A percentile compares a stretch with the other conserved stretches of the same genome.
phyloP scores from a whole-genome alignment of 1,140 invertebrate species.

The Cylas formicarius region DNA sequence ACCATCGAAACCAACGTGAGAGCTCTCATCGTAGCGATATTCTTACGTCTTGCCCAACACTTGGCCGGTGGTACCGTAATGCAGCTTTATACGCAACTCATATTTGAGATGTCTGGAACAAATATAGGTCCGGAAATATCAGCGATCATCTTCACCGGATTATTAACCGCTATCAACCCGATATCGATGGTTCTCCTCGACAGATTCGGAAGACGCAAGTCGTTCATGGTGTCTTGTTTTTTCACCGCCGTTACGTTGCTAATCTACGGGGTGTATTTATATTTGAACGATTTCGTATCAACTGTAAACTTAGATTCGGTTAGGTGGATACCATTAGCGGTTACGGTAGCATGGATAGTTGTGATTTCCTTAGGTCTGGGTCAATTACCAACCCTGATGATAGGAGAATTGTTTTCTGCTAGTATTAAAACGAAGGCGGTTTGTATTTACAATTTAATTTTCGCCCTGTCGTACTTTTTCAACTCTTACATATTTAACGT shows the following conservation, averaged over 20 bases:
- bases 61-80: conserved; percentile 21
- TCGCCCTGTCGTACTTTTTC: too few species aligned
- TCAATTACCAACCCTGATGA: conserved; percentile 29
- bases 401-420: conserved; percentile 35
- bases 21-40: conserved; percentile 26
- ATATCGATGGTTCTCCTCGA: conserved; percentile 57
- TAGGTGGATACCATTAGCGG: conserved; percentile 30
- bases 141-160: conserved; percentile 24
- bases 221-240: conserved; percentile 54
- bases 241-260: conserved; percentile 47
- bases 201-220: conserved; percentile 56
- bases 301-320: conserved; percentile 29
- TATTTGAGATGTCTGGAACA: conserved; percentile 28
- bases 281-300: conserved; percentile 33
- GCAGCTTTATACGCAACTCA: conserved; percentile 26
- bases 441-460: conserved; percentile 24
- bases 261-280: conserved; percentile 53
- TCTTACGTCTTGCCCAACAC: conserved; percentile 28
- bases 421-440: conserved; percentile 35
- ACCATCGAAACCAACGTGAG: conserved; percentile 25
- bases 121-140: conserved; percentile 15
- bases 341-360: conserved; percentile 27
- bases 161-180: conserved; percentile 53
- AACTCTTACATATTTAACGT: too few species aligned
- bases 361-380: conserved; percentile 25